Evolutionary conservation across 2,797 vertebrate species (phyloP).

Genomic region (Sciaenops ocellatus): DNA sequence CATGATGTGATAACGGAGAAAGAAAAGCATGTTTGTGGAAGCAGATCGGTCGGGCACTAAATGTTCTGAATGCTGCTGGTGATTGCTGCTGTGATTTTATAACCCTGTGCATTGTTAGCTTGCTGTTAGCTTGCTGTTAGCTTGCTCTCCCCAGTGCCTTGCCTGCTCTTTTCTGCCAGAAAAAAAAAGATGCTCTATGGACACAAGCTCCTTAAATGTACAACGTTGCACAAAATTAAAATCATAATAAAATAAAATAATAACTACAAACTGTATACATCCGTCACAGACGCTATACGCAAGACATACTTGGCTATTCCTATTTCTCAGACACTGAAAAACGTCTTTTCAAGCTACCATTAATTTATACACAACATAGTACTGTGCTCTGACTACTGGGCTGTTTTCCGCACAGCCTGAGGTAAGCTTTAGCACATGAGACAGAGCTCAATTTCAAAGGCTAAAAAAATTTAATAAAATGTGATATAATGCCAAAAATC

Average conservation of each 20-base stretch:
- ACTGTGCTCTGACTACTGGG: constrained; percentile 75
- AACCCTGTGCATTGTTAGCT: no score
- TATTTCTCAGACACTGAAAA: constrained; percentile 74
- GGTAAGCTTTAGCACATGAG: constrained; percentile 82
- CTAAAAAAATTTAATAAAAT: constrained; percentile 58
- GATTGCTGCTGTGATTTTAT: no score
- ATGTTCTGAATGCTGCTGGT: no score
- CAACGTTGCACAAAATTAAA: constrained; percentile 74
- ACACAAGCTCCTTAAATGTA: constrained; percentile 62
- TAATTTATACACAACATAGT: constrained; percentile 70
- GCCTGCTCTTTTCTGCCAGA: no score
- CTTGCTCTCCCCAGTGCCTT: no score
- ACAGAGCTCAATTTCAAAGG: constrained; percentile 72
- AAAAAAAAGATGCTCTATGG: no score
- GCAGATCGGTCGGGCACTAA: no score
- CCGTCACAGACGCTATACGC: constrained; percentile 77
- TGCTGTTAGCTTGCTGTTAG: no score
- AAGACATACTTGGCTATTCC: constrained; percentile 78
- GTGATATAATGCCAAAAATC: constrained; percentile 55
- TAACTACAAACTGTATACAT: constrained; percentile 73
- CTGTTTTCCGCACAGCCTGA: constrained; percentile 79
- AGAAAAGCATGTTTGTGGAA: no score
- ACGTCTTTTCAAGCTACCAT: constrained; percentile 71
- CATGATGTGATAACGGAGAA: no score
- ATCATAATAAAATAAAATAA: constrained; percentile 58